Percentiles rank a stretch among this genome's conserved stretches.
Conservation (phyloP, 2,113 vertebrate genomes). For the Dermatemys mawii region DNA sequence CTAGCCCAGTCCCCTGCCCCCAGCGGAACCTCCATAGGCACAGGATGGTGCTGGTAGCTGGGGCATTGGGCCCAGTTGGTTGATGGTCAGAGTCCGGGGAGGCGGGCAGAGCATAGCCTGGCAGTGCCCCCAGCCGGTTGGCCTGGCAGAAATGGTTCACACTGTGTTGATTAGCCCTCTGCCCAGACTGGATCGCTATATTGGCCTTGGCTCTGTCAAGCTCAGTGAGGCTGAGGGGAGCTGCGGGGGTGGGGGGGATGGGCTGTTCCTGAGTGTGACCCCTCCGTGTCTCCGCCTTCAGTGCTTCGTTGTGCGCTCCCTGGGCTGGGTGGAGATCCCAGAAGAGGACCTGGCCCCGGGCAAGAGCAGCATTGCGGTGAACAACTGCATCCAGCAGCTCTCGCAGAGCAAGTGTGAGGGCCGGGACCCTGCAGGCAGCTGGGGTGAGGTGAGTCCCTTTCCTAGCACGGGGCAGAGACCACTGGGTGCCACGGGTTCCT, state of each 20-base stretch:
- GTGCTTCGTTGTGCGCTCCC: slow-evolving; percentile 93
- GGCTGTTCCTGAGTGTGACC: neutral
- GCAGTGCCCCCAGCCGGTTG: too few relatives aligned
- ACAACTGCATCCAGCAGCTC: slow-evolving; percentile 97
- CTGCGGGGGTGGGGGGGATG: neutral
- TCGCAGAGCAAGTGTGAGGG: slow-evolving; percentile 84
- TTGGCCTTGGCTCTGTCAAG: neutral
- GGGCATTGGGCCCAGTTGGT: neutral
- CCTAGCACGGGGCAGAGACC: neutral
- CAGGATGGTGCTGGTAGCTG: neutral
- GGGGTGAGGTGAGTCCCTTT: slow-evolving; percentile 86
- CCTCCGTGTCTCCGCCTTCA: slow-evolving; percentile 50
- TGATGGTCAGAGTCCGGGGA: neutral
- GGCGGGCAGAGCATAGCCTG: neutral
- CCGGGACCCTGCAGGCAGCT: slow-evolving; percentile 79
- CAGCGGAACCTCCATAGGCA: neutral
- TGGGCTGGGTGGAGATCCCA: slow-evolving; percentile 96
- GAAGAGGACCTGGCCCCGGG: slow-evolving; percentile 96
- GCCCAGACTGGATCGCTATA: neutral
- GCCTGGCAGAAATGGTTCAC: neutral
- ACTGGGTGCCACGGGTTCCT: neutral
- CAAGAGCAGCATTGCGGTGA: slow-evolving; percentile 94
- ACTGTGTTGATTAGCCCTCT: neutral
- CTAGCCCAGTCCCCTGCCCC: neutral
- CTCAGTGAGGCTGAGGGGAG: neutral